Evolutionary conservation across 2,888 invertebrate species (phyloP).

Genomic region (Andrena chrysosceles): DNA sequence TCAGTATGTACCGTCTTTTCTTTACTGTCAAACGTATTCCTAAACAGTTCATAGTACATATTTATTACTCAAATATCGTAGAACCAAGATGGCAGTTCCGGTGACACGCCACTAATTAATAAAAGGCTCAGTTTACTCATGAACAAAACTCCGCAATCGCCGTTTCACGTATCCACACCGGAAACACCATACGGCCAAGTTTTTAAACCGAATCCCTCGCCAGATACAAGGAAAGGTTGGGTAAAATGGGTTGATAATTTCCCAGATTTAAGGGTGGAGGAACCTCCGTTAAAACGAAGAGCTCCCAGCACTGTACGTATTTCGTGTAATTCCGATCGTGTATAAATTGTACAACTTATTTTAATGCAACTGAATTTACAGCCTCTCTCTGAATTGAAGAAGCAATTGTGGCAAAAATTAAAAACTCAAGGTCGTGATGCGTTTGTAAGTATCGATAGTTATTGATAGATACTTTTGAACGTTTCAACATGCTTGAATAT

Average conservation of each 20-base stretch:
- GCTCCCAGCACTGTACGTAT: slow-evolving; percentile 83
- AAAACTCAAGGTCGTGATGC: slow-evolving; percentile 66
- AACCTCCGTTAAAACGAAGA: slow-evolving; percentile 78
- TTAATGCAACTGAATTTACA: slow-evolving; percentile 56
- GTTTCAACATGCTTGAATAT: slow-evolving; percentile 5
- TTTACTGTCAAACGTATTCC: not conserved
- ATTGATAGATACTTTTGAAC: not conserved
- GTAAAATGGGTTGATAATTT: slow-evolving; percentile 85
- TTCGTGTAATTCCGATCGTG: not conserved
- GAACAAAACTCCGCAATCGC: slow-evolving; percentile 82
- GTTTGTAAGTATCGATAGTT: slow-evolving; percentile 61
- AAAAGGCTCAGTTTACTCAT: slow-evolving; percentile 76
- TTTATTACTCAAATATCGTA: slow-evolving; percentile 36
- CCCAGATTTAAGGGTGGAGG: slow-evolving; percentile 83
- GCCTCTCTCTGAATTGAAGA: slow-evolving; percentile 83
- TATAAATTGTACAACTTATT: not conserved
- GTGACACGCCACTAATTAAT: slow-evolving; percentile 76
- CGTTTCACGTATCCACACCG: slow-evolving; percentile 86
- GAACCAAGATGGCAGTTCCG: slow-evolving; percentile 45
- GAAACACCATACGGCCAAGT: slow-evolving; percentile 87
- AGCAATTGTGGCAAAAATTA: slow-evolving; percentile 83
- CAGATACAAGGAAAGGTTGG: slow-evolving; percentile 85
- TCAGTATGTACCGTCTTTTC: slow-evolving; percentile 47
- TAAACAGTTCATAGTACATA: not conserved
- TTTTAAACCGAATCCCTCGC: slow-evolving; percentile 85